Evolutionary conservation across 2,113 vertebrate species (phyloP), one percentile per base, ranked within the genome.

Genomic region (Regulus satrapa): DNA sequence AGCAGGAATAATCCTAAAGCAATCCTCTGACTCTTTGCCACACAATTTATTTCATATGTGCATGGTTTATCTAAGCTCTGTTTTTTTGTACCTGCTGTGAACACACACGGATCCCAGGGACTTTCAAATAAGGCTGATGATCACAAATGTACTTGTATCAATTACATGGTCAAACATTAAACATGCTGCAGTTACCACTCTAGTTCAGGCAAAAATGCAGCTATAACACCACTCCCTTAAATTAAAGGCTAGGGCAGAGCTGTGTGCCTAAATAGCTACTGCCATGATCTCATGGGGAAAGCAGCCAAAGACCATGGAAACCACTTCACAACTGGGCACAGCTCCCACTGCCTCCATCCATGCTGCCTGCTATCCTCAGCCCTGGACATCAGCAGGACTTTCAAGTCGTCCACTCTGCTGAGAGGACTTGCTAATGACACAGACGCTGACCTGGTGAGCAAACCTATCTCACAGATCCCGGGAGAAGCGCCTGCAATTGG

Each of bases 281-380:
- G 86, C 59, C 75, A 92, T 96, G 96, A 97, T 74, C 95, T 96
- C 95, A 96, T 61, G 88, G 28, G 64, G 61, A 93, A 96, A 92
- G 79, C 83, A 96, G 95, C 85, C 79, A 52, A 90, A 71, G 95
- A 80, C 89, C 88, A 93, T 81, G 88, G 88, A 92, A 95, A 96
- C 93, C 94, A 95, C 81, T 88, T 66, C 89, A 88, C 78, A 90
- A 64, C 63, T 12, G 41, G 75, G 82, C 93, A 90, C 59, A 86
- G 78, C 25, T 74, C 88, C 95, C 79, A 71, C 56, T 90, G 88
- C 61, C 32, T 94, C 51, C 8, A 2, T 92, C 81, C 87, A 31
- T 0, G 0, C 54, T 73, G 77, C 38, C 46, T 89, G 88, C 85
- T 92, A 88, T 85, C 93, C 85, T 95, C 88, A 92, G 67, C 88